Percentiles rank a stretch among this genome's conserved stretches.
phyloP scores from a whole-genome alignment of 37 sponge, comb jelly and placozoan species.

The Chondrilla cf. caribensis region DNA sequence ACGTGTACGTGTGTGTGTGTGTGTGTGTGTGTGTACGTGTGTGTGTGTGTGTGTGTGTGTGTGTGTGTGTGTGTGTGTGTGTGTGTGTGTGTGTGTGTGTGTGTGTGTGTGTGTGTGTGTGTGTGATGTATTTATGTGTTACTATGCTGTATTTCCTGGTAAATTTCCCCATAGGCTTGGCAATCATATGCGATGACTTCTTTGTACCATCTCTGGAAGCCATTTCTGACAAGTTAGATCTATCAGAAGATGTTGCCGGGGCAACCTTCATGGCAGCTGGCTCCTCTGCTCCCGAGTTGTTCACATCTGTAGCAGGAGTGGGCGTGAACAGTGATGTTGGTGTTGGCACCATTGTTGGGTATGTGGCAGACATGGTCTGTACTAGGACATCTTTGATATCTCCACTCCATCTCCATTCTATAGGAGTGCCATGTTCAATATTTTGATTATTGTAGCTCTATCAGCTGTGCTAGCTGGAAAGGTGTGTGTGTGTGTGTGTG shows the following conservation, averaged over 20 bases:
- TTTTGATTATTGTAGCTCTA: constrained; percentile 74
- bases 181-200: constrained; percentile 90
- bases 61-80: too few relatives aligned
- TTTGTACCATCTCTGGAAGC: constrained; percentile 92
- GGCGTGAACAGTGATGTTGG: constrained; percentile 76
- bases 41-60: too few relatives aligned
- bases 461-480: constrained; percentile 59
- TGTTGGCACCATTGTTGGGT: constrained; percentile 89
- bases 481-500: constrained; percentile 15
- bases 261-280: constrained; percentile 99
- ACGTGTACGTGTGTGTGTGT: background rate
- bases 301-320: constrained; percentile 85
- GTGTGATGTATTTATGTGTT: background rate
- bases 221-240: constrained; percentile 74
- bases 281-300: constrained; percentile 83
- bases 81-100: too few relatives aligned
- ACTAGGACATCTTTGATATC: background rate
- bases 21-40: too few relatives aligned
- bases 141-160: background rate
- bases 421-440: constrained; percentile 91
- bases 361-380: background rate
- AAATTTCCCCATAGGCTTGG: constrained; percentile 40
- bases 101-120: too few relatives aligned
- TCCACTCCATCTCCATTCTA: background rate
- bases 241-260: constrained; percentile 92